Base-by-base conservation (phyloP, 2,888 invertebrate species). In the Piscicola geometra region DNA sequence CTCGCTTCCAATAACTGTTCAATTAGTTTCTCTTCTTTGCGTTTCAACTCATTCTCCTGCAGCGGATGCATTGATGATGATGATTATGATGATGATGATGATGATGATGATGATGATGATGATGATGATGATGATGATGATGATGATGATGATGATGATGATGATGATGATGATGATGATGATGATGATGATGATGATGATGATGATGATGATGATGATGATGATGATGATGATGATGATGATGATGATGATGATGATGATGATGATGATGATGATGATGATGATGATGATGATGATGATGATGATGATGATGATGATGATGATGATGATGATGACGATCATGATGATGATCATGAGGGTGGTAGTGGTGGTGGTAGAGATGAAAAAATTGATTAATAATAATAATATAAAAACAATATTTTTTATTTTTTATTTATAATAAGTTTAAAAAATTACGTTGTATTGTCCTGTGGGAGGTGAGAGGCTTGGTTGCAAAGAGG, bases 121-220 rank as follows among this genome's bases (percentile, higher is more conserved):
- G 70, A 70, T 70, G 70, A 70, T 41, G 70, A 70, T 21, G 47
- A 70, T 70, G 70, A 70, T 25, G 70, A 36, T 36, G 70, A 70
- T 70, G 68, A 68, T 9, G 32, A 33, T 68, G 28, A 33, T 12
- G 33, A 68, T 33, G 68, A 68, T 33, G 33, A 68, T 67, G 67
- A 67, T 30, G 67, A 67, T 67, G 32, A 67, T 67, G 67, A 41
- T 41, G 41, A 41, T 41, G 35, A 67, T 30, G 9, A 28, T 67
- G 28, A 35, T 33, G 25, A 28, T 18, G 67, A 67, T 32, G 66
- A 66, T 25, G 66, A 66, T 30, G 66, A 66, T 3, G 66, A 12
- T 66, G 66, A 66, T 12, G 66, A 67, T 67, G 67, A 35, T 21
- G 32, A 12, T 35, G 35, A 67, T 28, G 32, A 64, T 74, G 64